Evolutionary conservation across 2,888 invertebrate genomes (phyloP), one percentile per base, ranked within the genome.

Genomic region (Sarcophaga carnaria): DNA sequence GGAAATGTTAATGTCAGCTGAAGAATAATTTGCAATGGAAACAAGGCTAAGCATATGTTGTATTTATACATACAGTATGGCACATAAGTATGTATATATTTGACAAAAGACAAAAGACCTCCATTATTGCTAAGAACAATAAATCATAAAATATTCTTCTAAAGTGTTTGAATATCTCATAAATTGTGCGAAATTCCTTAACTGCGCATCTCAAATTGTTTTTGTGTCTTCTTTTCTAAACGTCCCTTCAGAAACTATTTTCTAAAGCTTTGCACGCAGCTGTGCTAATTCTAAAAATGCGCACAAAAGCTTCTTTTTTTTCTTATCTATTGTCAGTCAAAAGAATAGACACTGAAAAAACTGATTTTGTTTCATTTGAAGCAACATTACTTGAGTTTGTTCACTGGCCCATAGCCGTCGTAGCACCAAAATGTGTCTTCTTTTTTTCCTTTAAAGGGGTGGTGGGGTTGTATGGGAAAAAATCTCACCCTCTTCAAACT

Each of bases 161-260:
- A 37, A 37, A 67, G 54, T 37, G 6, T 10, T 66, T 27, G 62
- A 22, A 60, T 27, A 74, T 80, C 62, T 63, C 71, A 74, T 69
- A 69, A 70, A 64, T 0, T 70, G 37, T 80, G 83, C 83, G 54
- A 86, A 86, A 86, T 83, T 86, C 86, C 69, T 83, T 66, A 86
- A 86, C 74, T 80, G 86, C 86, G 86, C 86, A 86, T 80, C 80
- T 77, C 64, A 63, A 27, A n/a, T 69, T 27, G 27, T 70, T 12
- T n/a, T 59, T 54, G 70, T 66, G 27, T 64, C 4, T 60, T 83
- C 4, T 49, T 67, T 12, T 49, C 54, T 37, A 66, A 79, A 54
- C 49, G 20, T 71, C 60, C 60, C 37, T 25, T 80, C 62, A 67
- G 4, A 20, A 0, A 10, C 20, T 27, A 20, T 67, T 63, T 67